Evolutionary conservation across 2,888 invertebrate genomes (phyloP).

Genomic region (Heteropelma amictum): DNA sequence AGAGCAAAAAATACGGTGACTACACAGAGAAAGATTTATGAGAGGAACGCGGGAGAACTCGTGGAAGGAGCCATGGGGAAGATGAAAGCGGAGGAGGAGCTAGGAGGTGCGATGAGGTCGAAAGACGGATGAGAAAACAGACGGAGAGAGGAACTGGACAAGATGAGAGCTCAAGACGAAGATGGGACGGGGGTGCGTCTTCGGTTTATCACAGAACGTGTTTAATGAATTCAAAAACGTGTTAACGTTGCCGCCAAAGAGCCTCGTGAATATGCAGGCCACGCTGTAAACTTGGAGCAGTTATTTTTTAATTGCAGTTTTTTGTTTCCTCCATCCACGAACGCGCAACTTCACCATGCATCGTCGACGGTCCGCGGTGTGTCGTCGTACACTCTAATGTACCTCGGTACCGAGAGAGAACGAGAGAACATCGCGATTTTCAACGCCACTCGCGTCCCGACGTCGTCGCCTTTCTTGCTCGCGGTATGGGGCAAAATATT

Average conservation of each 20-base stretch:
- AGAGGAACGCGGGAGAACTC: neutral
- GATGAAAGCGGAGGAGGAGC: neutral
- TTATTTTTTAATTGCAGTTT: slow-evolving; percentile 64
- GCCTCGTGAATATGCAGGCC: slow-evolving; percentile 62
- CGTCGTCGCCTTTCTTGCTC: slow-evolving; percentile 25
- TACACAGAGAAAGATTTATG: no score
- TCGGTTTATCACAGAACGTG: slow-evolving; percentile 61
- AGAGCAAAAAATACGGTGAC: no score
- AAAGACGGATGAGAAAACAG: slow-evolving; percentile 18
- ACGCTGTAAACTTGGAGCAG: slow-evolving; percentile 62
- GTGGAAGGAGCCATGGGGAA: neutral
- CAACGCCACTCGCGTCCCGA: slow-evolving; percentile 51
- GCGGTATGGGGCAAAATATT: slow-evolving; percentile 48
- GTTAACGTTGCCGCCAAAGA: slow-evolving; percentile 62
- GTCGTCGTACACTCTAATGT: slow-evolving; percentile 27
- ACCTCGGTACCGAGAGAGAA: neutral
- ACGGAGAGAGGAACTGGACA: neutral
- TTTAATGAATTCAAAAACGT: slow-evolving; percentile 65
- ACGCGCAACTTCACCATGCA: slow-evolving; percentile 16
- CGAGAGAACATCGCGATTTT: slow-evolving; percentile 42
- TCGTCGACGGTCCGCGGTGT: slow-evolving; percentile 26
- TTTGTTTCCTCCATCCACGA: slow-evolving; percentile 43
- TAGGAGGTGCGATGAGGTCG: slow-evolving; percentile 16
- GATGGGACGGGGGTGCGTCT: slow-evolving; percentile 45
- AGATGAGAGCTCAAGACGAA: slow-evolving; percentile 11